Evolutionary conservation across 2,797 vertebrate species (phyloP).

Genomic region (Hydrophis major): DNA sequence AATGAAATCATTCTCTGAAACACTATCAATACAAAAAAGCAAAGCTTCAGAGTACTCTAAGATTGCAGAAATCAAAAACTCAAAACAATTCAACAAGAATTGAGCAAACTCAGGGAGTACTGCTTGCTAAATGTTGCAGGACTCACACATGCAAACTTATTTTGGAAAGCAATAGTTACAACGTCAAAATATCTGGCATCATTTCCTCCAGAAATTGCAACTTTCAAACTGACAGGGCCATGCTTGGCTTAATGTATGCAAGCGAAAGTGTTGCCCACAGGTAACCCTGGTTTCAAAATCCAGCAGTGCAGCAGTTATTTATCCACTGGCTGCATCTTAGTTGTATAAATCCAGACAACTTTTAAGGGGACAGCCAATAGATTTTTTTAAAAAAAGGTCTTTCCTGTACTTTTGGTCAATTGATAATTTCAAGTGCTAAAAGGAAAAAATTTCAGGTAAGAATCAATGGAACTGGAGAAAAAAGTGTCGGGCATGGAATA

Average conservation of each 20-base stretch:
- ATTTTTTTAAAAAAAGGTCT: not conserved
- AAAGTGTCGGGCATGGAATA: not conserved
- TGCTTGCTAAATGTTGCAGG: not conserved
- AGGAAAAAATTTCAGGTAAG: not conserved
- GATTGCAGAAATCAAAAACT: not conserved
- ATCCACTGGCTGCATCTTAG: not conserved
- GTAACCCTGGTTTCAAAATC: not conserved
- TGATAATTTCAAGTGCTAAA: not conserved
- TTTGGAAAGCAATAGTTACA: not conserved
- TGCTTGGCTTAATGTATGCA: not conserved
- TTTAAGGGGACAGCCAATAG: not conserved
- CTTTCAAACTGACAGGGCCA: not conserved
- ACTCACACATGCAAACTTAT: not conserved
- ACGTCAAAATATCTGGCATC: not conserved
- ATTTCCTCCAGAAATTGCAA: not conserved
- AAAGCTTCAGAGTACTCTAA: not conserved
- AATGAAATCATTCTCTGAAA: not conserved
- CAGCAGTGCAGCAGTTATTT: not conserved
- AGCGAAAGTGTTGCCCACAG: not conserved
- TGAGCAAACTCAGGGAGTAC: not conserved
- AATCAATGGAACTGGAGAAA: not conserved
- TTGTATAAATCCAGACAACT: not conserved
- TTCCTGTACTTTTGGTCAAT: not conserved
- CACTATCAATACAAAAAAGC: not conserved
- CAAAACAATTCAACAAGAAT: not conserved